Percentiles rank a stretch among this genome's conserved stretches.
These are phyloP conservation scores for Acromyrmex echinatior DNA, from an alignment of 1,140 invertebrate genomes.

Conservation along the genomic window DNA sequence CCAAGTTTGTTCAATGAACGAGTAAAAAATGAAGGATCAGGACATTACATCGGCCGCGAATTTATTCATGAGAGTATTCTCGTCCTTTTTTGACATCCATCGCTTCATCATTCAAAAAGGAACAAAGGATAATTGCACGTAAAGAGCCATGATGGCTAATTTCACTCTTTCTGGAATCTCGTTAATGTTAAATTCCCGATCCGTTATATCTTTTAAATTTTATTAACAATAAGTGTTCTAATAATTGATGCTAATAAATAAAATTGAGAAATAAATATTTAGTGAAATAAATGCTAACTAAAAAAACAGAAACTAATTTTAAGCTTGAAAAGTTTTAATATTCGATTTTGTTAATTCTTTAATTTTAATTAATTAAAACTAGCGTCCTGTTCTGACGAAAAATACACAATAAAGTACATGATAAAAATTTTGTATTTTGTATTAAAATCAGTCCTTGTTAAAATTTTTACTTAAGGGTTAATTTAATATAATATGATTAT, in stretches of 20 bases:
- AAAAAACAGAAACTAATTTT: no score
- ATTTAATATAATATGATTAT: no score
- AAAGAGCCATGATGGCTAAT: constrained; percentile 15
- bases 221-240: neutral
- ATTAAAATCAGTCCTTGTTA: no score
- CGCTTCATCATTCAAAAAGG: constrained; percentile 55
- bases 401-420: neutral
- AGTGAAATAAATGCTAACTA: neutral
- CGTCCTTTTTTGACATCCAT: constrained; percentile 54
- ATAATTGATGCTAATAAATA: neutral
- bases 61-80: constrained; percentile 67
- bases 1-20: constrained; percentile 15
- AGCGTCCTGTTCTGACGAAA: neutral
- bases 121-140: constrained; percentile 57
- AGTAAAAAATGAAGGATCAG: constrained; percentile 18
- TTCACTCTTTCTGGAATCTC: neutral
- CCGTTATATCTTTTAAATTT: neutral
- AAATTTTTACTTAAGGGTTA: no score
- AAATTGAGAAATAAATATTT: neutral
- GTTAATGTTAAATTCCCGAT: neutral
- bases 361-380: constrained; percentile 18
- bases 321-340: neutral
- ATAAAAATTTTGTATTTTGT: no score
- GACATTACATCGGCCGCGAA: constrained; percentile 41
- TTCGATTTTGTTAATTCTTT: neutral